Base-by-base conservation (phyloP, 2,113 vertebrate species). In the Nipponia nippon region DNA sequence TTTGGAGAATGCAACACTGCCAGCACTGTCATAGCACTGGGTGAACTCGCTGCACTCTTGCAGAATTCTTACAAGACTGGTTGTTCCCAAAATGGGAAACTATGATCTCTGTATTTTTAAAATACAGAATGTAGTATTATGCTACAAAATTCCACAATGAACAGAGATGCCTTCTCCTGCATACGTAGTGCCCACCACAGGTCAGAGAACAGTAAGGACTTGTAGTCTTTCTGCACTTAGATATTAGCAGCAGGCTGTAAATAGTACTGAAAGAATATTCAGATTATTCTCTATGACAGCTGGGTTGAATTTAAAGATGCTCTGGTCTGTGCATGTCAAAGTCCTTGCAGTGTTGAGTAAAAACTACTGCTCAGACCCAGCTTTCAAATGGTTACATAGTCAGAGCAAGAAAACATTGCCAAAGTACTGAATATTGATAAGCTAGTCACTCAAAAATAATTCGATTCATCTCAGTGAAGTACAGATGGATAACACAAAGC, bases 131-230 rank as follows among this genome's bases (percentile, higher is more conserved):
- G 7, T 3, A 72, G 27, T 17, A 62, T 21, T 66, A 46, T 8
- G n/a, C 34, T n/a, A 78, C 16, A 29, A 53, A 73, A 89, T 27
- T 49, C 46, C 53, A 56, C 49, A 77, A 13, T 5, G 27, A 89
- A 72, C 34, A 56, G 50, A 89, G 12, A n/a, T 46, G 36, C 18
- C 15, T 61, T 47, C 59, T 53, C 11, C 55, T 56, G 23, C 4
- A 1, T 8, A 49, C 0, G 2, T 7, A 55, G 34, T 17, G 69
- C 55, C 38, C 49, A 52, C 1, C 6, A 36, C 27, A 66, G 36
- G 52, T 9, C 34, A 81, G 63, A 27, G 16, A 89, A 61, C 67
- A 72, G 16, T 15, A 58, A 78, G 22, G 40, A 87, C 56, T 25
- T 59, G 13, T 0, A 56, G 27, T 20, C 32, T 52, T 38, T 69